Evolutionary conservation across 1,140 invertebrate species (phyloP), one percentile per base, ranked within the genome.

Genomic region (Rhopalosiphum maidis): DNA sequence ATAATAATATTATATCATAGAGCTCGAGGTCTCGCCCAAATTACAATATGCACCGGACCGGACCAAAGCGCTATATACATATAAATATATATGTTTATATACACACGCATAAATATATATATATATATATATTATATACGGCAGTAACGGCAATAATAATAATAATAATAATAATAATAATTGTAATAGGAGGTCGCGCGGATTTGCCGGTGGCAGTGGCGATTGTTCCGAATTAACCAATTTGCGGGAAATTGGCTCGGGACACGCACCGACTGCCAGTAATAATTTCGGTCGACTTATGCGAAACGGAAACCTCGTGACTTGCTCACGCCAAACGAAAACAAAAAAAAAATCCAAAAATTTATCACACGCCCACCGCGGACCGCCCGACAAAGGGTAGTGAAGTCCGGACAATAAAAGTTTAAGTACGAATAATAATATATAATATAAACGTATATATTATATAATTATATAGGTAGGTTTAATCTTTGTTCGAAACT

Each of bases 1-100:
- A 60, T 68, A 68, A 77, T 77, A 77, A 77, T 77, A 77, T n/a
- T 77, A 77, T 77, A 77, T 77, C 60, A 77, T 23, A 77, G 30
- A 77, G 60, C 15, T 77, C 15, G 60, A 15, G 30, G 60, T 77
- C n/a, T 77, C 15, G 60, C 60, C 60, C 60, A 15, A n/a, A 77
- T 77, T n/a, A 77, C 60, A 77, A 77, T 77, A 77, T 77, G 60
- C n/a, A 77, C 30, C 60, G 60, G 60, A 77, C 60, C 4, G n/a
- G 30, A 77, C 30, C 60, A 77, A 77, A n/a, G 18, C 15, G 6
- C 30, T 77, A 5, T 77, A n/a, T 5, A n/a, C 18, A 41, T 41
- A 41, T 41, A 41, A 41, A 41, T 77, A 15, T n/a, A 15, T 77
- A 77, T n/a, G n/a, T n/a, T 15, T 83, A 37, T 83, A 37, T 60